phyloP scores from a whole-genome alignment of 2,888 invertebrate genomes.

The Ectobius pallidus region DNA sequence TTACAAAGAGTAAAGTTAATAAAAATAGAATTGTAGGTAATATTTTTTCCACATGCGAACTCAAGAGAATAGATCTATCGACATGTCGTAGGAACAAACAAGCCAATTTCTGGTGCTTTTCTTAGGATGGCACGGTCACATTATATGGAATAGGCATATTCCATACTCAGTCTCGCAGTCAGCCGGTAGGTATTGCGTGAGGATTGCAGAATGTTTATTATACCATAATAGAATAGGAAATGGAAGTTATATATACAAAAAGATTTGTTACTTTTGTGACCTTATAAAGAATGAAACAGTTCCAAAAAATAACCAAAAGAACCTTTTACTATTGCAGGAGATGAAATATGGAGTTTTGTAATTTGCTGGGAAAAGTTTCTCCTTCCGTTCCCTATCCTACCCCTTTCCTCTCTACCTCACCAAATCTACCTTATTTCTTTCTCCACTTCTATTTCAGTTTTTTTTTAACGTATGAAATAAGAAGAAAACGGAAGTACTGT shows the following conservation, averaged over 20 bases:
- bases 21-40: background rate
- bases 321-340: slow-evolving; percentile 6
- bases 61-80: background rate
- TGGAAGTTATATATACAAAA: slow-evolving; percentile 30
- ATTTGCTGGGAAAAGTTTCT: slow-evolving; percentile 26
- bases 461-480: background rate
- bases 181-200: slow-evolving; percentile 29
- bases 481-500: background rate
- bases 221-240: slow-evolving; percentile 33
- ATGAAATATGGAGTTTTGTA: slow-evolving; percentile 29
- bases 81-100: background rate
- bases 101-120: background rate
- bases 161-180: background rate
- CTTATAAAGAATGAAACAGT: slow-evolving; percentile 26
- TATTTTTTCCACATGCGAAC: slow-evolving; percentile 1
- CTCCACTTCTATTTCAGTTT: slow-evolving; percentile 12
- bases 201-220: slow-evolving; percentile 35
- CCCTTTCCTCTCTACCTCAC: background rate
- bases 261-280: slow-evolving; percentile 36
- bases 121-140: slow-evolving; percentile 5
- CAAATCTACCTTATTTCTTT: background rate
- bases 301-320: background rate
- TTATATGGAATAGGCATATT: background rate
- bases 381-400: background rate
- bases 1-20: background rate